phyloP scores from a whole-genome alignment of 2,888 invertebrate species.

The Zele albiditarsus region DNA sequence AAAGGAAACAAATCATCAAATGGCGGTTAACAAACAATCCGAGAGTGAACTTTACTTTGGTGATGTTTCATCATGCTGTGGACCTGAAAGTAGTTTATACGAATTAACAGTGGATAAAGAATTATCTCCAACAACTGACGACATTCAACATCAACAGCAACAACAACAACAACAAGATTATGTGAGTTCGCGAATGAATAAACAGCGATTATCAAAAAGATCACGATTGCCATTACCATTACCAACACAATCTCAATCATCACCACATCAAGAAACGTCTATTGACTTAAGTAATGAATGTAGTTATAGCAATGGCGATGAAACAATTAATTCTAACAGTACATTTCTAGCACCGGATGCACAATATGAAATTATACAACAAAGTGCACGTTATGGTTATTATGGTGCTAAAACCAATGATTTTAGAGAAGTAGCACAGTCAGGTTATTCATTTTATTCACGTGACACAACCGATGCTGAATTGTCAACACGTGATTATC shows the following conservation, averaged over 20 bases:
- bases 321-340: conserved; percentile 66
- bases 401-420: conserved; percentile 64
- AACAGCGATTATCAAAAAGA: conserved; percentile 76
- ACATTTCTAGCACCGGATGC: conserved; percentile 77
- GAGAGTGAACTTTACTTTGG: conserved; percentile 91
- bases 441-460: conserved; percentile 31
- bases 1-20: conserved; percentile 73
- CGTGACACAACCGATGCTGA: conserved; percentile 24
- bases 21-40: conserved; percentile 76
- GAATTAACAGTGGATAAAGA: conserved; percentile 76
- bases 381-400: conserved; percentile 69
- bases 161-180: conserved; percentile 57
- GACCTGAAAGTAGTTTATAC: conserved; percentile 77
- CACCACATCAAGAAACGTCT: conserved; percentile 58
- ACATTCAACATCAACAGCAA: conserved; percentile 63
- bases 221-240: conserved; percentile 75
- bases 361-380: conserved; percentile 77
- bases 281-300: conserved; percentile 70
- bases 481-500: conserved; percentile 18
- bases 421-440: conserved; percentile 23
- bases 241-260: conserved; percentile 73
- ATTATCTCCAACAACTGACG: not conserved
- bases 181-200: conserved; percentile 21
- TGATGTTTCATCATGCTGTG: conserved; percentile 88
- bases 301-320: conserved; percentile 50